These are phyloP conservation scores for Chymomyza fuscimana DNA, from an alignment of 2,888 invertebrate genomes.

Conservation along the genomic window DNA sequence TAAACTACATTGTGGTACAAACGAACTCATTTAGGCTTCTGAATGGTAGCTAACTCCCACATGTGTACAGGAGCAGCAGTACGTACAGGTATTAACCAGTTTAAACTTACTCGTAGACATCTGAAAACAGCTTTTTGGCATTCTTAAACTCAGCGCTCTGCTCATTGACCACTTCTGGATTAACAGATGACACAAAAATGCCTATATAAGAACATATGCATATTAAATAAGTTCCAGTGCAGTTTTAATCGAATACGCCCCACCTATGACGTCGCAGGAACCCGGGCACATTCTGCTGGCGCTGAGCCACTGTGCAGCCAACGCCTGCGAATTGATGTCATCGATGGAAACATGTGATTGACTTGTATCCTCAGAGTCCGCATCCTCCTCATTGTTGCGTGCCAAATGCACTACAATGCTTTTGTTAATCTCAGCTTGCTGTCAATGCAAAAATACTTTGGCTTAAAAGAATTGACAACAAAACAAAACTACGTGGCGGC, in stretches of 20 bases:
- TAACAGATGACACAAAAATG: conserved; percentile 87
- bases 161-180: conserved; percentile 82
- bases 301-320: conserved; percentile 87
- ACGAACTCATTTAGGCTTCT: too few relatives aligned
- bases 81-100: neutral
- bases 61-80: neutral
- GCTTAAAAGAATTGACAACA: conserved; percentile 8
- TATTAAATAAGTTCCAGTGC: neutral
- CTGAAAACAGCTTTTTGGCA: conserved; percentile 70
- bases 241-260: neutral
- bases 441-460: neutral
- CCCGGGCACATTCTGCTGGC: conserved; percentile 95
- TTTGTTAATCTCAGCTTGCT: conserved; percentile 82
- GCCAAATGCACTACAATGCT: conserved; percentile 90
- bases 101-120: conserved; percentile 66
- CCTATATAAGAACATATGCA: conserved; percentile 77
- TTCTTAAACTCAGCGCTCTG: conserved; percentile 61
- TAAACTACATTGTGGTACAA: too few relatives aligned
- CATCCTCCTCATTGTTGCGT: conserved; percentile 84
- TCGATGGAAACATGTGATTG: conserved; percentile 55
- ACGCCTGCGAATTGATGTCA: conserved; percentile 69
- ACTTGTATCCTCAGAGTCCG: conserved; percentile 56
- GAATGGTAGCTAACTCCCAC: too few relatives aligned
- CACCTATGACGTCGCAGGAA: conserved; percentile 90
- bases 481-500: conserved; percentile 52